Conservation (phyloP, 2,797 vertebrate genomes). For the Pseudochirops cupreus region DNA sequence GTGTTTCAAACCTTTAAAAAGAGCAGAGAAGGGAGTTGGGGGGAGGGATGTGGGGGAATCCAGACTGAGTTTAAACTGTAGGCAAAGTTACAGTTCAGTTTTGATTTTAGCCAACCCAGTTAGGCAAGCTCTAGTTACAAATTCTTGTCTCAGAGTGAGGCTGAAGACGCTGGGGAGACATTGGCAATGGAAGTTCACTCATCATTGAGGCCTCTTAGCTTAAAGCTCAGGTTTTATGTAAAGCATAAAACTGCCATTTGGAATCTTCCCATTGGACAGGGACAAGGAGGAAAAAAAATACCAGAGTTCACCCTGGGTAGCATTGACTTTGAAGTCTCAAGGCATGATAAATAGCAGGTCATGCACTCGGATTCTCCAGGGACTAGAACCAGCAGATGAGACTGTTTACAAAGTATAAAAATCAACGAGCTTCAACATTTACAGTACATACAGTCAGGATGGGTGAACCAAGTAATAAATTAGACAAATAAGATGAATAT, state of each 20-base stretch:
- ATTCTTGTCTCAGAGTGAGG: neutral
- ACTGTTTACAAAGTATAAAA: neutral
- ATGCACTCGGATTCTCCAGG: neutral
- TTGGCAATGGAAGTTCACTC: neutral
- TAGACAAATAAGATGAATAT: constrained; percentile 15
- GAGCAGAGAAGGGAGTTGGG: neutral
- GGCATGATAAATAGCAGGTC: neutral
- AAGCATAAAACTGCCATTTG: neutral
- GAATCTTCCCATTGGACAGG: neutral
- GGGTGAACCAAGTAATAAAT: neutral
- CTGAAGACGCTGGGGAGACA: neutral
- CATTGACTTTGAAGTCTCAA: neutral
- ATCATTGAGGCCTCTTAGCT: neutral
- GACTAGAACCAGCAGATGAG: fast-evolving
- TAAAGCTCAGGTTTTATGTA: constrained; percentile 20
- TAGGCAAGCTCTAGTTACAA: neutral
- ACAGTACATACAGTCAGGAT: neutral
- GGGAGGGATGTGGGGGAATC: neutral
- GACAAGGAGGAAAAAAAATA: neutral
- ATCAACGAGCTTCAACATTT: neutral
- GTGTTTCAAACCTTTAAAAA: constrained; percentile 2
- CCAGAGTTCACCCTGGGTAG: fast-evolving
- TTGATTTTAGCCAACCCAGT: neutral
- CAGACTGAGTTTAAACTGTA: neutral
- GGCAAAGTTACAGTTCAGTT: neutral